phyloP scores from a whole-genome alignment of 2,888 invertebrate species.

The Standfussiana lucernea region DNA sequence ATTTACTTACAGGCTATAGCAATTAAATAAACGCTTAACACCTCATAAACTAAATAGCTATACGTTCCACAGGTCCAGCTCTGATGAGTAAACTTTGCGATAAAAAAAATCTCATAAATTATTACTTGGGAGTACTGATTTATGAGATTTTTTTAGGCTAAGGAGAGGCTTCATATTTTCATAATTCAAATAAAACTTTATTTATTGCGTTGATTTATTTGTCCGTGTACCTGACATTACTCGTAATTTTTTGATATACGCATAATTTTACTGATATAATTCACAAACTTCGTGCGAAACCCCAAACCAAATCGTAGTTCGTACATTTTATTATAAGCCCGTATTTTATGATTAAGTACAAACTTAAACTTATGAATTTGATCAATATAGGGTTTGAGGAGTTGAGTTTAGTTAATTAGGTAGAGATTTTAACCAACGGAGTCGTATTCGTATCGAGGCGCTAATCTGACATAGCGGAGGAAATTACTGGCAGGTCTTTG shows the following conservation, averaged over 20 bases:
- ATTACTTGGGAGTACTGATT: too few relatives aligned
- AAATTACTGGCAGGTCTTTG: constrained; percentile 70
- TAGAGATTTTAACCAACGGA: constrained; percentile 13
- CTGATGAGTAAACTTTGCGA: constrained; percentile 45
- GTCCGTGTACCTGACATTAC: constrained; percentile 74
- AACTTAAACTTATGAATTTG: constrained; percentile 18
- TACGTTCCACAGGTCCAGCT: constrained; percentile 9
- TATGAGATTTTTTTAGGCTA: too few relatives aligned
- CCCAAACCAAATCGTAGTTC: constrained; percentile 30
- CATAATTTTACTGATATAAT: constrained; percentile 48
- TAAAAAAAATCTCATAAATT: constrained; percentile 78
- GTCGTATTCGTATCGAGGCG: constrained; percentile 28
- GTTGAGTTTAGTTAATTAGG: constrained; percentile 13
- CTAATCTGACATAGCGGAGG: constrained; percentile 65
- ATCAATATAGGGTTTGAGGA: constrained; percentile 10
- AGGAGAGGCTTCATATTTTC: constrained; percentile 75
- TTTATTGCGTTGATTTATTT: constrained; percentile 83
- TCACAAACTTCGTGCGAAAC: constrained; percentile 47
- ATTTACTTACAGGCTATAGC: neutral
- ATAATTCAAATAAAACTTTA: constrained; percentile 83
- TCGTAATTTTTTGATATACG: constrained; percentile 60
- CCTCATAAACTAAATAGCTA: constrained; percentile 17
- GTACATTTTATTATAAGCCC: constrained; percentile 30
- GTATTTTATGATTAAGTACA: constrained; percentile 17
- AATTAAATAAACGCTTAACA: neutral